Evolutionary conservation across 1,140 invertebrate species (phyloP).

Genomic region (Sycophaga agraensis): DNA sequence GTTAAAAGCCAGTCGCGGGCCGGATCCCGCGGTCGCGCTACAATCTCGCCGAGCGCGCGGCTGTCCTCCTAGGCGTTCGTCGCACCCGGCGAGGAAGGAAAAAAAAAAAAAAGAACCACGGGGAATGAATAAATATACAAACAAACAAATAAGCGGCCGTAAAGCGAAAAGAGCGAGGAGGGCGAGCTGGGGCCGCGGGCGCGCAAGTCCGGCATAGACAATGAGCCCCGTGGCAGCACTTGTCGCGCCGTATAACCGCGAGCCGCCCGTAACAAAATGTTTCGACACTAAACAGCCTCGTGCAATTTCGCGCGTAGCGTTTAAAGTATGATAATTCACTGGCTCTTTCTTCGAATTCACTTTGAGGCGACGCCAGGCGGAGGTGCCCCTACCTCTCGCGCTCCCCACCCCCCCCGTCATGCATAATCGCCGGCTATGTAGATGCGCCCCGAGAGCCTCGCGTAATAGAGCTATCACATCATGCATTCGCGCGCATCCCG

Average conservation of each 20-base stretch:
- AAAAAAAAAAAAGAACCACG: too few species aligned
- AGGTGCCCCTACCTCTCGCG: not conserved
- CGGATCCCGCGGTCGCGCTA: too few species aligned
- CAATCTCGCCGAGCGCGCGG: too few species aligned
- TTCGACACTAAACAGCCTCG: not conserved
- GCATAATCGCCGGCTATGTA: not conserved
- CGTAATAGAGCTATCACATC: constrained; percentile 16
- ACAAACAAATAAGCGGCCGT: not conserved
- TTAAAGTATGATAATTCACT: constrained; percentile 14
- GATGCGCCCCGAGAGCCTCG: not conserved
- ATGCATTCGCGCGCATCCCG: not conserved
- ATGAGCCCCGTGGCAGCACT: not conserved
- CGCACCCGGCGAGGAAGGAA: too few species aligned
- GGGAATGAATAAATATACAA: constrained; percentile 1
- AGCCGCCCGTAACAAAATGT: not conserved
- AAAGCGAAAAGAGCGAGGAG: not conserved
- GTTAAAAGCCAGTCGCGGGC: too few species aligned
- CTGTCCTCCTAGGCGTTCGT: too few species aligned
- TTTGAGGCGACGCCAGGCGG: not conserved
- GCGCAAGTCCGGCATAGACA: not conserved
- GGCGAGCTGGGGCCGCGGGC: not conserved
- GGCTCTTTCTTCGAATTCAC: constrained; percentile 8
- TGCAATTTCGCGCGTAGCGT: not conserved
- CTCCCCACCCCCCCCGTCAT: not conserved
- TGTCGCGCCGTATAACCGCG: not conserved